Conservation (phyloP, 2,888 invertebrate genomes). For the Caenorhabditis angaria region DNA sequence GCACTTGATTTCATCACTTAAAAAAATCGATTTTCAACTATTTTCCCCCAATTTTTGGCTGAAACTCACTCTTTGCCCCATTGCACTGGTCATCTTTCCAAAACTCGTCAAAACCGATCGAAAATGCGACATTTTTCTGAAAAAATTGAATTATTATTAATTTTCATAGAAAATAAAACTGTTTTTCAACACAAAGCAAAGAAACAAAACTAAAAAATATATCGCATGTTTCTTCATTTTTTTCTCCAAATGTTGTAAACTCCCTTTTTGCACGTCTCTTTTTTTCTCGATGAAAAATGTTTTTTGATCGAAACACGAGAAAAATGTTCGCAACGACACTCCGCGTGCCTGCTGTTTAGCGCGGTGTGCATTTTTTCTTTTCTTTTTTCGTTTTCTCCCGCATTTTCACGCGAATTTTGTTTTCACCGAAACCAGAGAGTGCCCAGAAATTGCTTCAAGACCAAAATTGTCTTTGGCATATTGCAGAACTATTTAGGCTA, state of each 20-base stretch:
- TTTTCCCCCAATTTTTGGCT: neutral
- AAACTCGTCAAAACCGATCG: conserved; percentile 12
- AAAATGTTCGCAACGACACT: conserved; percentile 32
- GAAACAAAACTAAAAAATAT: too few relatives aligned
- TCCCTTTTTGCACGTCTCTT: conserved; percentile 34
- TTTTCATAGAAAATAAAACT: neutral
- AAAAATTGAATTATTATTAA: conserved; percentile 16
- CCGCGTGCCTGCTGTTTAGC: conserved; percentile 24
- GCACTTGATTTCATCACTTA: too few relatives aligned
- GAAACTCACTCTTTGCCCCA: conserved; percentile 21
- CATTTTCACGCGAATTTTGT: neutral
- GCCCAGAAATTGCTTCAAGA: too few relatives aligned
- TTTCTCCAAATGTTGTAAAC: conserved; percentile 15
- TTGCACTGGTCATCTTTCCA: conserved; percentile 11
- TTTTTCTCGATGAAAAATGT: neutral
- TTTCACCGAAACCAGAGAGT: too few relatives aligned
- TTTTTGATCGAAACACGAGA: too few relatives aligned
- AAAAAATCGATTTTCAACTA: neutral
- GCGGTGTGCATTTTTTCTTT: neutral
- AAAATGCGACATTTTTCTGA: conserved; percentile 20
- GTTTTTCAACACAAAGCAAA: neutral
- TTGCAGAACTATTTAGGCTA: too few relatives aligned
- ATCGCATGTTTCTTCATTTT: neutral
- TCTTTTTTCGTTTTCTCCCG: neutral
- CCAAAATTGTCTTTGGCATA: too few relatives aligned